Conservation (phyloP, 2,888 invertebrate genomes). For the Taenaris catops region DNA sequence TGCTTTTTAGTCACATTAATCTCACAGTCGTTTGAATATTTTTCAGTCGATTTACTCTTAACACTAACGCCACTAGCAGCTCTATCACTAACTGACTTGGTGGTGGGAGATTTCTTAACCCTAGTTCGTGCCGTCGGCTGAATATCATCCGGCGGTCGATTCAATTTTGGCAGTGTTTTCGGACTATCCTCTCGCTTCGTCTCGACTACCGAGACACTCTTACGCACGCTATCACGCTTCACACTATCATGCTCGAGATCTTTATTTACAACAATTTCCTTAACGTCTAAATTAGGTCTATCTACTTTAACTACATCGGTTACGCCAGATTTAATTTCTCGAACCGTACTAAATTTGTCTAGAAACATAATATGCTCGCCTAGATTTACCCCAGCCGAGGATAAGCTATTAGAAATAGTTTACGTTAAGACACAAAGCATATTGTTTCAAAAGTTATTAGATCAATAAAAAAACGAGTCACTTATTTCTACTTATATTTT, state of each 20-base stretch:
- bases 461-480: no score
- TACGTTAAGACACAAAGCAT: no score
- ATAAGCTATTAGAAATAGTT: no score
- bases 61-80: conserved; percentile 40
- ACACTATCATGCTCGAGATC: conserved; percentile 35
- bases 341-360: no score
- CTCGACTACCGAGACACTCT: conserved; percentile 38
- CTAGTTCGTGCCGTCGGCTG: conserved; percentile 48
- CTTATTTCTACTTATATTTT: no score
- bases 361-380: no score
- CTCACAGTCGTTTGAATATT: conserved; percentile 17
- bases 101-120: conserved; percentile 62
- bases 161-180: conserved; percentile 53
- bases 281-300: conserved; percentile 33
- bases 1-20: conserved; percentile 11
- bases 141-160: conserved; percentile 50
- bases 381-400: no score
- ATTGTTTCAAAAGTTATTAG: no score
- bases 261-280: conserved; percentile 28
- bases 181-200: conserved; percentile 33
- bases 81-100: conserved; percentile 46
- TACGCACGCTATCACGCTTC: conserved; percentile 32
- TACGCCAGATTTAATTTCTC: no score
- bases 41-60: conserved; percentile 34
- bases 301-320: conserved; percentile 19